A percentile compares a stretch with the other conserved stretches of the same genome.
phyloP scores from a whole-genome alignment of 2,888 invertebrate species.

The Xanthorhoe designata region DNA sequence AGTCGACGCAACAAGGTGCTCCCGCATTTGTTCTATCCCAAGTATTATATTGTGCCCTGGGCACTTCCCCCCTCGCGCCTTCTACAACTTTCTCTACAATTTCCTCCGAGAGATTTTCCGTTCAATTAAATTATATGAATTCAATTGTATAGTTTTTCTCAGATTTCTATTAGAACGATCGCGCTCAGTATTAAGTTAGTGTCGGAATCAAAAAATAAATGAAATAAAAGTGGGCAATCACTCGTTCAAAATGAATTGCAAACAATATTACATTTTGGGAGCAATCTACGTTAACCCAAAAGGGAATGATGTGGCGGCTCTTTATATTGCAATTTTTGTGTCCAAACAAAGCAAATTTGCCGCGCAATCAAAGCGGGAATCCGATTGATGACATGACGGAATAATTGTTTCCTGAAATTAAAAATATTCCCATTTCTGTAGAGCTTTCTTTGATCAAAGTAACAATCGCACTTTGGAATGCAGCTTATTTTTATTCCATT shows the following conservation, averaged over 20 bases:
- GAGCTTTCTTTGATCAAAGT: conserved; percentile 29
- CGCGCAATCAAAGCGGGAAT: conserved; percentile 85
- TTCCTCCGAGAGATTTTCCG: conserved; percentile 70
- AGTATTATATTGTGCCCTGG: conserved; percentile 72
- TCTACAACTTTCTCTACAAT: conserved; percentile 72
- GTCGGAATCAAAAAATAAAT: conserved; percentile 72
- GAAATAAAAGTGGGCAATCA: conserved; percentile 79
- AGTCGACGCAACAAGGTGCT: conserved; percentile 68
- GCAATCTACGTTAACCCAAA: conserved; percentile 85
- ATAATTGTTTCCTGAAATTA: conserved; percentile 85
- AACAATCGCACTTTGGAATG: neutral
- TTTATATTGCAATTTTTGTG: conserved; percentile 86
- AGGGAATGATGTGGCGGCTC: conserved; percentile 86
- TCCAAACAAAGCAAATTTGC: conserved; percentile 86
- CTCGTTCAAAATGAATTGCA: conserved; percentile 82
- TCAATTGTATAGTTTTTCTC: conserved; percentile 67
- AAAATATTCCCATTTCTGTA: conserved; percentile 75
- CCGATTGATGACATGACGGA: conserved; percentile 85
- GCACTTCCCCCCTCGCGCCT: conserved; percentile 67
- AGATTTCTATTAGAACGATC: conserved; percentile 60
- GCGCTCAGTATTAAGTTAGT: conserved; percentile 71
- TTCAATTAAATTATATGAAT: conserved; percentile 75
- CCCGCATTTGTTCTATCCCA: conserved; percentile 69
- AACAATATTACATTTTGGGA: conserved; percentile 84
- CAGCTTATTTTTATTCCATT: neutral